phyloP scores from a whole-genome alignment of 2,113 vertebrate species.

The Ancistrus triradiatus region DNA sequence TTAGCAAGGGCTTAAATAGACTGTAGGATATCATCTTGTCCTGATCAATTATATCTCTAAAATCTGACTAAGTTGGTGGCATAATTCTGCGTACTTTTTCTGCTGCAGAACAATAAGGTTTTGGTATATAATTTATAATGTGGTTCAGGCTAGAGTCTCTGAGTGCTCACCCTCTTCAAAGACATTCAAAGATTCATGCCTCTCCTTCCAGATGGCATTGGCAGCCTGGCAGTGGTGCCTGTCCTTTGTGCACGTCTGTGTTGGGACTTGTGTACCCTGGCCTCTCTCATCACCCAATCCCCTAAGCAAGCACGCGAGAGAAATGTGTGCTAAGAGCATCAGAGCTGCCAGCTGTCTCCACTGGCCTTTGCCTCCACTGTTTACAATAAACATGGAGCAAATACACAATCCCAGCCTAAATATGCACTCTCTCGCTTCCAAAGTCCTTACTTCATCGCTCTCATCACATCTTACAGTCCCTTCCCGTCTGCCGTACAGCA shows the following conservation, averaged over 20 bases:
- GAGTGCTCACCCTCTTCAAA: constrained; percentile 2
- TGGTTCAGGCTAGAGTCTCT: too few species aligned
- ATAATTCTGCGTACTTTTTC: too few species aligned
- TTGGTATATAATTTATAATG: not conserved
- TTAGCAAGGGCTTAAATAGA: too few species aligned
- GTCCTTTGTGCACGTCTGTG: not conserved
- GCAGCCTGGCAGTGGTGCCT: constrained; percentile 28
- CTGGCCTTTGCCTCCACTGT: not conserved
- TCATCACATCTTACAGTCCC: constrained; percentile 8
- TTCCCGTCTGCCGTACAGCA: not conserved
- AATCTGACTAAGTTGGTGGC: too few species aligned
- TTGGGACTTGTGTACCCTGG: constrained; percentile 22
- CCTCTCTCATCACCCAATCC: not conserved
- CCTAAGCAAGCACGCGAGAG: constrained; percentile 3
- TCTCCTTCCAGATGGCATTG: constrained; percentile 33
- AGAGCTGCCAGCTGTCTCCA: constrained; percentile 9
- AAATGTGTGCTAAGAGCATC: constrained; percentile 21
- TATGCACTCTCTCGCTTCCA: constrained; percentile 14
- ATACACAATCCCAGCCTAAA: constrained; percentile 18
- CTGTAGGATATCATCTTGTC: too few species aligned
- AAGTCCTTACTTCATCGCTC: constrained; percentile 11
- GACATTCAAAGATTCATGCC: constrained; percentile 19
- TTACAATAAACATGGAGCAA: constrained; percentile 16
- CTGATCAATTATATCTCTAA: too few species aligned
- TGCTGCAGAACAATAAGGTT: too few species aligned